phyloP scores from a whole-genome alignment of 2,113 vertebrate species.

The Brachypodius melanocephalos region DNA sequence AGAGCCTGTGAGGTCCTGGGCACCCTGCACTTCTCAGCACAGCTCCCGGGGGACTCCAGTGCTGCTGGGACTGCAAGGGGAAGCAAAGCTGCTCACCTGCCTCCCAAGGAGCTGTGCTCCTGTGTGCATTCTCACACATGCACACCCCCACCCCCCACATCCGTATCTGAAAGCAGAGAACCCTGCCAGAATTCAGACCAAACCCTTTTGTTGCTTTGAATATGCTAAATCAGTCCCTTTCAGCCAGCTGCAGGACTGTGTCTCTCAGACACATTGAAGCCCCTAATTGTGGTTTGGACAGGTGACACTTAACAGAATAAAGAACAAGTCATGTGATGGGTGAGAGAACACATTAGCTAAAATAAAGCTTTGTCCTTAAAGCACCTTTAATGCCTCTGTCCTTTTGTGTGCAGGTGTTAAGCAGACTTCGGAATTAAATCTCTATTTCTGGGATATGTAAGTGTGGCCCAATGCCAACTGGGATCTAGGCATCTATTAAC shows the following conservation, averaged over 20 bases:
- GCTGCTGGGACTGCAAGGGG: not conserved
- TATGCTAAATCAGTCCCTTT: not conserved
- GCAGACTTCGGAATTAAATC: slow-evolving; percentile 1
- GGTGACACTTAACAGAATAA: slow-evolving; percentile 26
- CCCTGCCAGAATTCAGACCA: not conserved
- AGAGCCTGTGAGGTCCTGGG: not conserved
- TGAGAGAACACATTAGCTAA: not conserved
- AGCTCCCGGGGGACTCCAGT: rapidly evolving
- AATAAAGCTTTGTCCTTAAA: slow-evolving; percentile 16
- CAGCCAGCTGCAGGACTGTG: not conserved
- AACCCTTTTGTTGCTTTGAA: not conserved
- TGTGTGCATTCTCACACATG: not conserved
- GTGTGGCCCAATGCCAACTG: not conserved
- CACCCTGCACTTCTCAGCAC: not conserved
- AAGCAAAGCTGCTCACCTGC: not conserved
- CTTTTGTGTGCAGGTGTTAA: slow-evolving; percentile 33
- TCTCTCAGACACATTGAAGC: not conserved
- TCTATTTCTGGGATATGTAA: not conserved
- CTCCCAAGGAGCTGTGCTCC: not conserved
- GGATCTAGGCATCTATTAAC: slow-evolving; percentile 34
- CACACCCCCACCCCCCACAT: not conserved
- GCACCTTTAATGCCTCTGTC: slow-evolving; percentile 16
- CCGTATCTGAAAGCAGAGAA: not conserved
- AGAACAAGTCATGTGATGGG: not conserved
- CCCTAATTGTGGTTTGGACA: not conserved